A percentile compares a stretch with the other conserved stretches of the same genome.
phyloP scores from a whole-genome alignment of 2,113 vertebrate species.

The Tor tambroides region DNA sequence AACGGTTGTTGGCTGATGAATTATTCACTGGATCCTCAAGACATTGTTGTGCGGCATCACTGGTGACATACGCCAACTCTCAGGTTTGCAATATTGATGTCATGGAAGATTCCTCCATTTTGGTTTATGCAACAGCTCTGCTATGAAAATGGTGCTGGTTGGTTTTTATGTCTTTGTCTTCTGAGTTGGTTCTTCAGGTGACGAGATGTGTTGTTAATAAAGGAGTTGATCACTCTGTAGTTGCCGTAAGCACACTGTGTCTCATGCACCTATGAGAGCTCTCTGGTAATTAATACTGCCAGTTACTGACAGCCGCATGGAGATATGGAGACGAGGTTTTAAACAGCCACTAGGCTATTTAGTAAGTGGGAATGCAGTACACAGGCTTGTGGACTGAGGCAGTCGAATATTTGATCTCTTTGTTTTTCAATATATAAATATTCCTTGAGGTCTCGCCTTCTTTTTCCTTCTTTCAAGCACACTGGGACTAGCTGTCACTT shows the following conservation, averaged over 20 bases:
- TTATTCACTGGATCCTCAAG: constrained; percentile 50
- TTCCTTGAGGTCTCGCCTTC: not conserved
- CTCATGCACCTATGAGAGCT: not conserved
- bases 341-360: not conserved
- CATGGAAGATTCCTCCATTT: constrained; percentile 23
- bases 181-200: not conserved
- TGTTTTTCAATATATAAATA: not conserved
- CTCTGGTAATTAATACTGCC: not conserved
- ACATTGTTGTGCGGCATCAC: constrained; percentile 40
- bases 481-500: not conserved
- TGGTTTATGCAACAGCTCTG: not conserved
- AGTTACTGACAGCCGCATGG: not conserved
- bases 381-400: not conserved
- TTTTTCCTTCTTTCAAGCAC: not conserved
- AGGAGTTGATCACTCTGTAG: constrained; percentile 17
- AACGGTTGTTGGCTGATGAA: constrained; percentile 46
- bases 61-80: constrained; percentile 32
- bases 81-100: constrained; percentile 37
- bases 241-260: not conserved
- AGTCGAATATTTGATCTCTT: not conserved
- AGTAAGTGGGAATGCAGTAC: not conserved
- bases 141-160: not conserved
- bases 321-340: not conserved
- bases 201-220: constrained; percentile 3
- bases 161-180: constrained; percentile 12